A percentile compares a stretch with the other conserved stretches of the same genome.
Conservation (phyloP, 1,140 invertebrate species). For the Episyrphus balteatus region DNA sequence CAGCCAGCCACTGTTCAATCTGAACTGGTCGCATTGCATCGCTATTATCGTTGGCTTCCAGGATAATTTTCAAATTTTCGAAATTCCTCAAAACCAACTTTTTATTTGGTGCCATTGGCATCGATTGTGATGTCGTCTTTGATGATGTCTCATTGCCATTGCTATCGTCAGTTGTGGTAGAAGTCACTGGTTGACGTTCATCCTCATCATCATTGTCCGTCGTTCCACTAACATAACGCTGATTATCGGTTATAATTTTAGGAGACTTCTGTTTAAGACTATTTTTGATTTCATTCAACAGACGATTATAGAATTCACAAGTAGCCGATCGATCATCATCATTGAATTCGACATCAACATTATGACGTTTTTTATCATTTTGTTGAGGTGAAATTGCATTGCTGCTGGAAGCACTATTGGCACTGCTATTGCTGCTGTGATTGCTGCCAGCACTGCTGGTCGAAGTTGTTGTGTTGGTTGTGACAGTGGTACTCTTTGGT, state of each 20-base stretch:
- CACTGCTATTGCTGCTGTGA: no score
- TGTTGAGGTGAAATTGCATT: conserved; percentile 29
- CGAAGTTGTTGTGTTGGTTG: no score
- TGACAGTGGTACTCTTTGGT: not conserved
- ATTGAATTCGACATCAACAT: not conserved
- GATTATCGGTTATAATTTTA: conserved; percentile 4
- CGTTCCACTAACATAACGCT: not conserved
- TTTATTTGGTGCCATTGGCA: conserved; percentile 18
- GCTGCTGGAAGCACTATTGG: conserved; percentile 6
- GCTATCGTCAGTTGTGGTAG: not conserved
- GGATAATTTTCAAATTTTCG: conserved; percentile 27
- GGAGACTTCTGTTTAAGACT: conserved; percentile 22
- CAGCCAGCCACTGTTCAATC: conserved; percentile 44
- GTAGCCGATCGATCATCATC: conserved; percentile 12
- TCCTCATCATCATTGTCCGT: not conserved
- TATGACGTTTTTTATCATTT: not conserved
- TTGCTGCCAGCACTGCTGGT: no score
- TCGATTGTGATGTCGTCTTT: conserved; percentile 1
- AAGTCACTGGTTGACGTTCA: not conserved
- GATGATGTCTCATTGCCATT: conserved; percentile 8
- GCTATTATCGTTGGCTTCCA: conserved; percentile 26
- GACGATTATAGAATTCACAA: conserved; percentile 34
- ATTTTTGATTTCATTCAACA: conserved; percentile 33
- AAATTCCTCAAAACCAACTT: conserved; percentile 31
- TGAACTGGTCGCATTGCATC: conserved; percentile 38